A percentile compares a stretch with the other conserved stretches of the same genome.
Conservation (phyloP, 1,140 invertebrate genomes). For the Papilio xuthus region DNA sequence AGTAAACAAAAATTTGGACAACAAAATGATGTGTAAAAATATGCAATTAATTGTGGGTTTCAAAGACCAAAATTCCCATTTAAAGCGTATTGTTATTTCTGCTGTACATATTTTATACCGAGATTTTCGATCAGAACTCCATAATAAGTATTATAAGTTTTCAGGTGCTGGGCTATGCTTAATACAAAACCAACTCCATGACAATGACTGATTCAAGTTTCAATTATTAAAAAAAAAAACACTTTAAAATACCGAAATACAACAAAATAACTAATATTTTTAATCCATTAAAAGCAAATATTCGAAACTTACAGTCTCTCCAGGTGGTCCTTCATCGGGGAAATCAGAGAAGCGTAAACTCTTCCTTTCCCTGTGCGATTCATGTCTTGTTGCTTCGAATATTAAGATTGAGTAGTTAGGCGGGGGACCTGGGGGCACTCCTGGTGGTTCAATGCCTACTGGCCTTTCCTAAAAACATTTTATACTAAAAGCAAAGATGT, state of each 20-base stretch:
- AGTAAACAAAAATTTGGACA: no score
- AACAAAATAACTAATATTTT: neutral
- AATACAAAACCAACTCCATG: no score
- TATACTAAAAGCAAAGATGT: neutral
- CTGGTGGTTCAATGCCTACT: slow-evolving; percentile 86
- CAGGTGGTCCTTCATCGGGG: slow-evolving; percentile 78
- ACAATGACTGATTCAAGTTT: no score
- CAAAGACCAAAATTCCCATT: no score
- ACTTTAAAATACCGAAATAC: neutral
- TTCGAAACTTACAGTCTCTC: slow-evolving; percentile 54
- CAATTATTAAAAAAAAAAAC: no score
- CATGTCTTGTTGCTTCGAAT: slow-evolving; percentile 82
- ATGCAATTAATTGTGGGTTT: no score
- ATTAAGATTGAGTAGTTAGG: slow-evolving; percentile 85
- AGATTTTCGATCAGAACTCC: no score
- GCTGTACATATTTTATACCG: no score
- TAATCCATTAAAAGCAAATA: neutral
- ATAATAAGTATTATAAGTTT: no score
- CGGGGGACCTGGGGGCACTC: slow-evolving; percentile 93
- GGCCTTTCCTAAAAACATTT: slow-evolving; percentile 65
- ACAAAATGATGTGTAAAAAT: no score
- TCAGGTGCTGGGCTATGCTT: no score
- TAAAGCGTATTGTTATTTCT: no score
- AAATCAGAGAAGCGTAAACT: slow-evolving; percentile 87
- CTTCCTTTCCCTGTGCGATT: slow-evolving; percentile 79